Evolutionary conservation across 2,113 vertebrate species (phyloP).

Genomic region (Eolophus roseicapilla): DNA sequence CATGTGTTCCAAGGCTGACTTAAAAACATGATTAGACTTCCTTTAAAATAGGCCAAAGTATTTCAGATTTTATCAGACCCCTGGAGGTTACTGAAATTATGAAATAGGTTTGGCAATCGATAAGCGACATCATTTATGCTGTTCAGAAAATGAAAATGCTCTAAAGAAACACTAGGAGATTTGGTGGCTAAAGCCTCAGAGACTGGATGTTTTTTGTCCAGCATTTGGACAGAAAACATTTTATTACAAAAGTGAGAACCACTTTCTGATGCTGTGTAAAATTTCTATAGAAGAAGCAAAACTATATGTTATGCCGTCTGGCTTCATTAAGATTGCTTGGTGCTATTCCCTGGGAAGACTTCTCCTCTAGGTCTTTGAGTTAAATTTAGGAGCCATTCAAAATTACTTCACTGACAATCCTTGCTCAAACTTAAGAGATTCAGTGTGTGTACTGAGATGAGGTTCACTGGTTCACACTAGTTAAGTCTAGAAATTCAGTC

Average conservation of each 20-base stretch:
- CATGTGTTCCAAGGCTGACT: slow-evolving; percentile 67
- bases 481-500: neutral
- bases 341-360: neutral
- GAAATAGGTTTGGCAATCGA: slow-evolving; percentile 41
- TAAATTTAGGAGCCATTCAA: neutral
- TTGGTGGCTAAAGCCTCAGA: neutral
- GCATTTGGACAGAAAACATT: neutral
- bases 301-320: neutral
- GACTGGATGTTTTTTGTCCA: neutral
- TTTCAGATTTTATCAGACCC: slow-evolving; percentile 57
- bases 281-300: neutral
- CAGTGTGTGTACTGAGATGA: neutral
- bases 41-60: slow-evolving; percentile 54
- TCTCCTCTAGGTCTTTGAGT: neutral
- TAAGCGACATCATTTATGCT: slow-evolving; percentile 35
- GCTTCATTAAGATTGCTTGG: neutral
- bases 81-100: slow-evolving; percentile 58
- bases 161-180: neutral
- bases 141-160: slow-evolving; percentile 37
- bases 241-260: neutral
- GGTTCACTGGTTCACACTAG: neutral
- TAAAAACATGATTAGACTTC: slow-evolving; percentile 65
- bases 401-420: neutral
- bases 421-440: neutral
- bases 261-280: neutral